Percentiles rank a stretch among this genome's conserved stretches.
Conservation (phyloP, 2,797 vertebrate species). For the Orientallactaga sibirica region DNA sequence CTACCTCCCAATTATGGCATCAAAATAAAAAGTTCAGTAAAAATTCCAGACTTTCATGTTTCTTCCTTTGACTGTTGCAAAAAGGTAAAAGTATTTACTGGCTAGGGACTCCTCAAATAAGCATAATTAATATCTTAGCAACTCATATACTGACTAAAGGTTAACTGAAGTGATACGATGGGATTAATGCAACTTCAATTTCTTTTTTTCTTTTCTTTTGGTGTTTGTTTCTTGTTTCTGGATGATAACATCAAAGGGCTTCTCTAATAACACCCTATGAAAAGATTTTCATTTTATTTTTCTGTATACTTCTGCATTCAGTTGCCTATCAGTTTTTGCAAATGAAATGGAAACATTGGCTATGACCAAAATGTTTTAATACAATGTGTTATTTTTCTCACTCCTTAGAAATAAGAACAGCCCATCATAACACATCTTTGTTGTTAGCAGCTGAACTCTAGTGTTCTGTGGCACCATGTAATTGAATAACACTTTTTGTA, state of each 20-base stretch:
- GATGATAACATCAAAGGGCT: slow-evolving; percentile 37
- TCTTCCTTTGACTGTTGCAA: not conserved
- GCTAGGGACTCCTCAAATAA: not conserved
- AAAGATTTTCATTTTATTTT: not conserved
- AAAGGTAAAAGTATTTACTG: slow-evolving; percentile 37
- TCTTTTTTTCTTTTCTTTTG: not conserved
- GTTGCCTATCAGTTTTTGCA: slow-evolving; percentile 79
- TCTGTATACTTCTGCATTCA: slow-evolving; percentile 65
- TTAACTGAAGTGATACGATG: slow-evolving; percentile 21
- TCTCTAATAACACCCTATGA: slow-evolving; percentile 64
- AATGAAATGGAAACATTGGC: slow-evolving; percentile 73
- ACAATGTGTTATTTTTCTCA: slow-evolving; percentile 75
- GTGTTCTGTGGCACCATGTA: slow-evolving; percentile 67
- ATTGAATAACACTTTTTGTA: slow-evolving; percentile 81
- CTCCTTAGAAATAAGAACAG: slow-evolving; percentile 83
- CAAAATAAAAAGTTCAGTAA: not conserved
- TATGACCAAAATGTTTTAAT: slow-evolving; percentile 69
- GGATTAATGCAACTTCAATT: slow-evolving; percentile 22
- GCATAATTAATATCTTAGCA: slow-evolving; percentile 39
- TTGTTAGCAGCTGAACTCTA: slow-evolving; percentile 81
- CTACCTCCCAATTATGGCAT: not conserved
- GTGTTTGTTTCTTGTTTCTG: slow-evolving; percentile 27
- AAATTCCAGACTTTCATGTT: not conserved
- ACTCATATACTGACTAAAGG: slow-evolving; percentile 6
- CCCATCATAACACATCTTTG: slow-evolving; percentile 70